Percentiles rank a stretch among this genome's conserved stretches.
phyloP scores from a whole-genome alignment of 92 coral and sea anemone genomes.

The Heteractis magnifica region DNA sequence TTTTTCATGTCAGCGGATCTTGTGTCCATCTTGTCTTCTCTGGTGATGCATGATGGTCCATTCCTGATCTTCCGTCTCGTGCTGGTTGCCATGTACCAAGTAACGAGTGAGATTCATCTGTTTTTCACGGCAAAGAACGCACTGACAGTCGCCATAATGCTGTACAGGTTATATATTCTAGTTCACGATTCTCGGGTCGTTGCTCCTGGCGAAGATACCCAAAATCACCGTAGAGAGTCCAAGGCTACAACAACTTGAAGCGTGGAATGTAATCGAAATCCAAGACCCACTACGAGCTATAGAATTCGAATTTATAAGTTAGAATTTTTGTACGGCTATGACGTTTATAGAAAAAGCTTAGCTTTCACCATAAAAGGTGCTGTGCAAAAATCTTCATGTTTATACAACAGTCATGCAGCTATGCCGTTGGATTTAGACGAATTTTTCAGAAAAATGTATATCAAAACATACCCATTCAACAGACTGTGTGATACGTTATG shows the following conservation, averaged over 20 bases:
- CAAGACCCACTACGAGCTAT: no score
- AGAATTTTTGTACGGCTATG: no score
- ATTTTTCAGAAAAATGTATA: no score
- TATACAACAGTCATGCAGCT: no score
- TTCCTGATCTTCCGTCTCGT: slow-evolving; percentile 48
- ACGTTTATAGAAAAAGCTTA: no score
- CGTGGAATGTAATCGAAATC: background rate
- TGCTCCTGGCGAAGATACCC: background rate
- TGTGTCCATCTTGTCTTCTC: slow-evolving; percentile 38
- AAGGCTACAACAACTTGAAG: background rate
- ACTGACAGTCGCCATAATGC: slow-evolving; percentile 40
- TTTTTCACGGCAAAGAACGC: slow-evolving; percentile 57
- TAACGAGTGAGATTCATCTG: slow-evolving; percentile 51
- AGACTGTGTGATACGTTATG: no score
- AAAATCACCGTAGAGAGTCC: background rate
- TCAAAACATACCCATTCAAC: no score
- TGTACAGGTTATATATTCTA: slow-evolving; percentile 46
- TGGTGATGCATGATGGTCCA: slow-evolving; percentile 65
- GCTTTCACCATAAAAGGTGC: no score
- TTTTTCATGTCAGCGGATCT: slow-evolving; percentile 23
- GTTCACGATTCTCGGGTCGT: background rate
- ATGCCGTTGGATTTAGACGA: no score
- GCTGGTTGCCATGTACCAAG: slow-evolving; percentile 32
- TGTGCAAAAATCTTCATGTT: no score
- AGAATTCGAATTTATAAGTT: no score